phyloP scores from a whole-genome alignment of 2,113 vertebrate genomes.

The Actenoides lindsayi region DNA sequence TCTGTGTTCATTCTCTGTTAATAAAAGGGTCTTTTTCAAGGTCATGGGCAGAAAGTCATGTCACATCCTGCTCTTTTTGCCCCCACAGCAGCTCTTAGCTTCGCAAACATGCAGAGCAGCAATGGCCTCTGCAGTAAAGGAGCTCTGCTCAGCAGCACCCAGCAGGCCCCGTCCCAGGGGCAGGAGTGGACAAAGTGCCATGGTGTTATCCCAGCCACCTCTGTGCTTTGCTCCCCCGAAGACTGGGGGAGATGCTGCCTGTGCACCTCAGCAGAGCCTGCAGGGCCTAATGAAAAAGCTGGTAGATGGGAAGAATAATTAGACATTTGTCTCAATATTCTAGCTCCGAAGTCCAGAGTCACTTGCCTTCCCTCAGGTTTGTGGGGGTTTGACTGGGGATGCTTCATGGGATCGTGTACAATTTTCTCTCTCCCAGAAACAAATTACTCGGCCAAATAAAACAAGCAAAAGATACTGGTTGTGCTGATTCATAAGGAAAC shows the following conservation, averaged over 20 bases:
- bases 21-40: neutral
- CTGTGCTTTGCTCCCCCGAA: accelerated
- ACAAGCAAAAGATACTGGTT: neutral
- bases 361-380: neutral
- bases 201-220: accelerated
- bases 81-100: neutral
- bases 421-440: neutral
- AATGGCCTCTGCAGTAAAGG: neutral
- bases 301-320: neutral
- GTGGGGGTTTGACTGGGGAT: neutral
- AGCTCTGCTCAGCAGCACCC: neutral
- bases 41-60: neutral
- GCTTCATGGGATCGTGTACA: neutral
- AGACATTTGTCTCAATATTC: neutral
- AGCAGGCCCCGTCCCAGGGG: neutral
- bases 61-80: conserved; percentile 2
- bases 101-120: neutral
- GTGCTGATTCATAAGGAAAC: conserved; percentile 54
- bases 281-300: neutral
- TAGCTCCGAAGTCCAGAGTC: neutral
- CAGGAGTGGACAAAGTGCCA: neutral
- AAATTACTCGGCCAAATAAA: conserved; percentile 20
- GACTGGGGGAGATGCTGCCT: neutral
- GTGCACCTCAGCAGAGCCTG: neutral
- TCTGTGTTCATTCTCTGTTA: neutral